Evolutionary conservation across 2,888 invertebrate species (phyloP).

Genomic region (Carpatolechia fugitivella): DNA sequence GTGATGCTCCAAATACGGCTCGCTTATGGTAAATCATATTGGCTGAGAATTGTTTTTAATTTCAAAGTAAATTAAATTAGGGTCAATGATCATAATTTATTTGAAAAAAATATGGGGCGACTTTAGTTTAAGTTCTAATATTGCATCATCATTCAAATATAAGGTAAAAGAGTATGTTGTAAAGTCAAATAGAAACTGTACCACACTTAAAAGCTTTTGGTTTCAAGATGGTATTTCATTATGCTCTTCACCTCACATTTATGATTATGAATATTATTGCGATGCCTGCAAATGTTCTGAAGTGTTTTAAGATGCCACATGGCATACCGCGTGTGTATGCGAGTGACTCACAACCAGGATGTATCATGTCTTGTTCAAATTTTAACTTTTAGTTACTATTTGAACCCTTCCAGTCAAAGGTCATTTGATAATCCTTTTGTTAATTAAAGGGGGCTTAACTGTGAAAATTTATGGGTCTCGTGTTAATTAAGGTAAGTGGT

Average conservation of each 20-base stretch:
- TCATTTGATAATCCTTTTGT: conserved; percentile 6
- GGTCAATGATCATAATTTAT: too few relatives aligned
- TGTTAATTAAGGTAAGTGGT: conserved; percentile 6
- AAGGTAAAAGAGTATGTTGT: too few relatives aligned
- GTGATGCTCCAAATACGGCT: too few relatives aligned
- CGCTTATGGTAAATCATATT: too few relatives aligned
- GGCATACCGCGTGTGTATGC: not conserved
- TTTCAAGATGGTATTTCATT: not conserved
- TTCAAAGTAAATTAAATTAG: too few relatives aligned
- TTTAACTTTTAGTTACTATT: not conserved
- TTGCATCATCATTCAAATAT: too few relatives aligned
- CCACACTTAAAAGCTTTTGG: not conserved
- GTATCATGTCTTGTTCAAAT: not conserved
- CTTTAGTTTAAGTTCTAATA: too few relatives aligned
- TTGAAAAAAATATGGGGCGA: too few relatives aligned
- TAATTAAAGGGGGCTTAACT: conserved; percentile 7
- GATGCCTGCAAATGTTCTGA: not conserved
- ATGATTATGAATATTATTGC: not conserved
- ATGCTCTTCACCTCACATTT: not conserved
- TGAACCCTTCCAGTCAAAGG: not conserved
- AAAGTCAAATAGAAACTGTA: too few relatives aligned
- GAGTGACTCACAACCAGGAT: not conserved
- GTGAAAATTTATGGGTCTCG: not conserved
- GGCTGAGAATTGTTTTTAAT: too few relatives aligned
- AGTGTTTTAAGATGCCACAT: not conserved